These are phyloP conservation scores for Scaptomyza montana DNA, from an alignment of 1,140 invertebrate genomes.

Conservation along the genomic window DNA sequence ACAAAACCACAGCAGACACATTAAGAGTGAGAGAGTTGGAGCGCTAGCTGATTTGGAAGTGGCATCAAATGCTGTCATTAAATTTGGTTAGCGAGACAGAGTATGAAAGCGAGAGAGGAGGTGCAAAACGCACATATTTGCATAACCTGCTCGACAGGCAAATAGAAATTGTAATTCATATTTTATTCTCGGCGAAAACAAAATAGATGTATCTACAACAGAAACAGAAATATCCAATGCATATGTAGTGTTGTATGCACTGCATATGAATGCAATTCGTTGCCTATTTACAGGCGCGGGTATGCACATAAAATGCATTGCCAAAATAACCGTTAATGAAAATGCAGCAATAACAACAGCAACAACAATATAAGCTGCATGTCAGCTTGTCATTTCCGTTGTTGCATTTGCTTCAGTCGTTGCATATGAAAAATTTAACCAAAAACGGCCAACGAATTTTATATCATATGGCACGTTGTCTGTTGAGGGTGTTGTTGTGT, in stretches of 20 bases:
- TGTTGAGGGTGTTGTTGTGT: not conserved
- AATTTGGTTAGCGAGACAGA: conserved; percentile 32
- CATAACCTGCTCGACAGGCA: conserved; percentile 57
- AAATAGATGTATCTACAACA: not conserved
- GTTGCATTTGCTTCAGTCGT: conserved; percentile 19
- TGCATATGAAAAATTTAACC: conserved; percentile 63
- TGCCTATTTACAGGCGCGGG: conserved; percentile 52
- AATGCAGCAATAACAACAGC: conserved; percentile 37
- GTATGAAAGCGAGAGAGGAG: not conserved
- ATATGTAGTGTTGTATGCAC: not conserved
- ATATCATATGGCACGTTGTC: conserved; percentile 51
- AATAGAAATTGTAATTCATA: conserved; percentile 72
- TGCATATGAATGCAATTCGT: conserved; percentile 49
- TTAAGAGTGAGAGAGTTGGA: not conserved
- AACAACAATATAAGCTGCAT: not conserved
- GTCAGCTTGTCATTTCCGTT: conserved; percentile 20
- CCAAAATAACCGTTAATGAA: conserved; percentile 75
- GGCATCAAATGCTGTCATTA: conserved; percentile 64
- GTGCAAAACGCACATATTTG: conserved; percentile 14
- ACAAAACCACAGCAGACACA: conserved; percentile 1
- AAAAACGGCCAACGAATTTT: conserved; percentile 61
- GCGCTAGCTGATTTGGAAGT: conserved; percentile 4
- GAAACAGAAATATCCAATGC: conserved; percentile 8
- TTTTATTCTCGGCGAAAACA: conserved; percentile 58
- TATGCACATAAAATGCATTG: conserved; percentile 53